Evolutionary conservation across 2,113 vertebrate genomes (phyloP).

Genomic region (Callipepla californica): DNA sequence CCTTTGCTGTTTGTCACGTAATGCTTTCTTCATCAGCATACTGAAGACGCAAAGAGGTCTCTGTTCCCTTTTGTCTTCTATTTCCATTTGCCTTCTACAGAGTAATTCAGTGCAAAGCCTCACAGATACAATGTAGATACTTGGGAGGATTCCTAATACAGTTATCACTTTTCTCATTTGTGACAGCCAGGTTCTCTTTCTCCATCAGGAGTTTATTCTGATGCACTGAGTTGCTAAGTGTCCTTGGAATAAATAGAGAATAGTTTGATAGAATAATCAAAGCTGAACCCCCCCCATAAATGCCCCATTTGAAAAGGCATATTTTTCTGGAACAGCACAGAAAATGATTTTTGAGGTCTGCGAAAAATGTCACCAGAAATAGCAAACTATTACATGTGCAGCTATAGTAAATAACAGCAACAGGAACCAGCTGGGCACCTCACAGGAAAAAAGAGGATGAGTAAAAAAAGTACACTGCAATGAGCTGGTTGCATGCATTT

Average conservation of each 20-base stretch:
- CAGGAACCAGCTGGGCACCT: background rate
- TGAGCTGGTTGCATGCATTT: background rate
- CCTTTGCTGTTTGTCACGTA: slow-evolving; percentile 35
- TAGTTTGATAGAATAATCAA: background rate
- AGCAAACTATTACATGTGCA: background rate
- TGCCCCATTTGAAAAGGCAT: background rate
- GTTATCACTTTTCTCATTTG: background rate
- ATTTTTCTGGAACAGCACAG: background rate
- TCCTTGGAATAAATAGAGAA: fast-evolving
- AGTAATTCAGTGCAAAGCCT: background rate
- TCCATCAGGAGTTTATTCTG: background rate
- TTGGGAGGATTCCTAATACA: background rate
- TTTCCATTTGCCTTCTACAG: slow-evolving; percentile 38
- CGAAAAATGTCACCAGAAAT: background rate
- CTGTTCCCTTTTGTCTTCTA: slow-evolving; percentile 39
- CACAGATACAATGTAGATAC: background rate
- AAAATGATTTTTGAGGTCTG: background rate
- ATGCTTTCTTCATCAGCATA: background rate
- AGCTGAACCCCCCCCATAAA: background rate
- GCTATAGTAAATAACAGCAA: slow-evolving; percentile 4
- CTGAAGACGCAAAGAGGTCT: background rate
- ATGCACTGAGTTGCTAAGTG: background rate
- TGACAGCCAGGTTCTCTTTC: background rate
- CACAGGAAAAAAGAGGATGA: slow-evolving; percentile 28
- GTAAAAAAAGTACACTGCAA: background rate